Evolutionary conservation across 2,797 vertebrate genomes (phyloP), one percentile per base, ranked within the genome.

Genomic region (Eupleurogrammus muticus): DNA sequence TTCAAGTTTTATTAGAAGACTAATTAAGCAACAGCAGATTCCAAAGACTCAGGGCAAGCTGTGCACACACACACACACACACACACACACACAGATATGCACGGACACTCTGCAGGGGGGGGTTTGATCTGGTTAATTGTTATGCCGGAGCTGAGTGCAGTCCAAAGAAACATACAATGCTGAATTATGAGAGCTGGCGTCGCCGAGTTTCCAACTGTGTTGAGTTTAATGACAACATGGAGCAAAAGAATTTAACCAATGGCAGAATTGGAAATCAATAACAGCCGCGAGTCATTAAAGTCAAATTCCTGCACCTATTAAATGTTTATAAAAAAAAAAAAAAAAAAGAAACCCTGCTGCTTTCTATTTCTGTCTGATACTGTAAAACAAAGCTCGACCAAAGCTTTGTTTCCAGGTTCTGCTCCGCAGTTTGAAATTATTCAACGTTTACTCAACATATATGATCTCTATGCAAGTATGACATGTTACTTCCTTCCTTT

Each of bases 11-110:
- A 82, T 74, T 21, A 75, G 75, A 55, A 51, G 11, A 51, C 79
- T 81, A 73, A 91, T 89, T 84, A 78, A 77, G 47, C 66, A 80
- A 62, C 75, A 85, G 66, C 71, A 67, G 58, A 86, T 73, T 73
- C 75, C 46, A 68, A 69, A 79, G 66, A 53, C 40, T 80, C 17
- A 21, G 46, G 35, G 60, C 32, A 58, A 21, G 52, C 66, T 48
- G 23, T 10, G 47, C 21, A 19, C 13, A 14, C n/a, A 42, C 66
- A 51, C 42, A 52, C 38, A 59, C 35, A 56, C 13, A 50, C n/a
- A 61, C 65, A 56, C n/a, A 36, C 47, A 66, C 61, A 40, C 11
- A 44, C 46, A 67, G 53, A 62, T 62, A 56, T 42, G 65, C 65
- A 70, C 54, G 59, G 42, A 52, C 61, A 49, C 55, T n/a, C 61